phyloP scores from a whole-genome alignment of 53 echinoderm and acorn worm genomes.

The Echinometra lucunter region DNA sequence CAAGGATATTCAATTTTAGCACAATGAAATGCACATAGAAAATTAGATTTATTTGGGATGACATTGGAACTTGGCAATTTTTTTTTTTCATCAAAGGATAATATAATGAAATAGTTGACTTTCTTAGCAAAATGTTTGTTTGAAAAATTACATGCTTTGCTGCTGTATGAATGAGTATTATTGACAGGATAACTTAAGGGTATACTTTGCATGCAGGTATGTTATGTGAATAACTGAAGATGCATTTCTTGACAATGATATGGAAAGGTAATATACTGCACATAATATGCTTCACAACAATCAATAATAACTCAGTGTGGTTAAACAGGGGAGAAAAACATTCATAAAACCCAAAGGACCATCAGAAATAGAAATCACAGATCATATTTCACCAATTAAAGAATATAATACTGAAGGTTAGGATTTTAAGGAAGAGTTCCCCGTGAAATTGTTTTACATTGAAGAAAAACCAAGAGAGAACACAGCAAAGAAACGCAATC shows the following conservation, averaged over 20 bases:
- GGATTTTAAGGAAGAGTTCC: not conserved
- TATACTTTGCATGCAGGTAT: constrained; percentile 20
- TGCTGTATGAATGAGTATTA: not conserved
- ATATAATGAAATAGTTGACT: not conserved
- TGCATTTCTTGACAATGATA: not conserved
- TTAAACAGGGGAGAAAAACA: not conserved
- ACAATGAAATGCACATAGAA: not conserved
- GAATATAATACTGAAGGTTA: not conserved
- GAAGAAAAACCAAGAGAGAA: not conserved
- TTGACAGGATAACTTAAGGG: not conserved
- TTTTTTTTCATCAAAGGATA: not conserved
- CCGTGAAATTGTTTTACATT: not conserved
- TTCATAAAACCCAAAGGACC: not conserved
- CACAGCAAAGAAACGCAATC: not conserved
- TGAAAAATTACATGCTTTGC: not conserved
- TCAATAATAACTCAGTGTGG: not conserved
- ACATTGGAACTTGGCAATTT: not conserved
- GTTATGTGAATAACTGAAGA: not conserved
- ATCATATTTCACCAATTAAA: not conserved
- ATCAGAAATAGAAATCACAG: not conserved
- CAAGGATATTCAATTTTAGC: not conserved
- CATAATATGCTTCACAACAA: not conserved
- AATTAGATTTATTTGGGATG: not conserved
- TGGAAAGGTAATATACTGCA: not conserved
- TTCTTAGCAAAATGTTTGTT: not conserved